phyloP scores from a whole-genome alignment of 2,888 invertebrate genomes.

The Neoaliturus tenellus region DNA sequence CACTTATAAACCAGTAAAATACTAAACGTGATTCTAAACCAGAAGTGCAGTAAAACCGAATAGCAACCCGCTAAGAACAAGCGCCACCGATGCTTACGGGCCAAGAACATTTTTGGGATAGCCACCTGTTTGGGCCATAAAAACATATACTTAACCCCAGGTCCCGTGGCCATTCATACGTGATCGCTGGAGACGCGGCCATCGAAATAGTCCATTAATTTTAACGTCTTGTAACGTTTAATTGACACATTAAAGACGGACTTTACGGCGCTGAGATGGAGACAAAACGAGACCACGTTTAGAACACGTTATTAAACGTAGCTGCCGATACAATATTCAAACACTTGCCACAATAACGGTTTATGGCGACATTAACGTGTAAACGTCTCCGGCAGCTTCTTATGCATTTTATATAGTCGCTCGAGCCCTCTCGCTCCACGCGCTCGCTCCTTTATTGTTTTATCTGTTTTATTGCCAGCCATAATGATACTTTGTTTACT shows the following conservation, averaged over 20 bases:
- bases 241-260: slow-evolving; percentile 33
- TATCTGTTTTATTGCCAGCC: slow-evolving; percentile 15
- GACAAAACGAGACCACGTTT: slow-evolving; percentile 35
- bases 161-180: slow-evolving; percentile 17
- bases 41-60: no score
- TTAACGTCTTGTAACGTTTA: slow-evolving; percentile 48
- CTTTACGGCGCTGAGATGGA: slow-evolving; percentile 36
- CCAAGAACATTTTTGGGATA: neutral
- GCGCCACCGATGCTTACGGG: neutral
- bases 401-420: slow-evolving; percentile 36
- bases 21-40: no score
- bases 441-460: slow-evolving; percentile 9
- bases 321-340: slow-evolving; percentile 43
- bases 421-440: neutral
- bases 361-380: slow-evolving; percentile 14
- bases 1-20: no score
- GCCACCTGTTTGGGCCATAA: slow-evolving; percentile 44
- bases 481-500: slow-evolving; percentile 7
- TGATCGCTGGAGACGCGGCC: neutral
- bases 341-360: slow-evolving; percentile 27
- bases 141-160: slow-evolving; percentile 3
- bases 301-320: slow-evolving; percentile 10
- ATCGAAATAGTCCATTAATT: slow-evolving; percentile 44
- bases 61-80: neutral
- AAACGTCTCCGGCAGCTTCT: slow-evolving; percentile 25